Evolutionary conservation across 2,888 invertebrate species (phyloP), one percentile per base, ranked within the genome.

Genomic region (Melieria crassipennis): DNA sequence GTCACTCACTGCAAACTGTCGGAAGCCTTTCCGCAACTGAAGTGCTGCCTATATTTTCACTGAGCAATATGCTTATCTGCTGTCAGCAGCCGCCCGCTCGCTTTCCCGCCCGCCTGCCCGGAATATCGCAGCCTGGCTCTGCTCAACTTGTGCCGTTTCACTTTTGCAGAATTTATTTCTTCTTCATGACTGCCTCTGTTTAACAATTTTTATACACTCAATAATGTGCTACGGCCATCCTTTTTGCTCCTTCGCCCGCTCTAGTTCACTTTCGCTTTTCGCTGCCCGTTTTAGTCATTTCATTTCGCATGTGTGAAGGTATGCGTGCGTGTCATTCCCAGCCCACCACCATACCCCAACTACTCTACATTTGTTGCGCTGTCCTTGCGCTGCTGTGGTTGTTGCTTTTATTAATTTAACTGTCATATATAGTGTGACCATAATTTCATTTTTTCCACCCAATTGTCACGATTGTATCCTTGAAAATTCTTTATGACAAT

Each of bases 241-340:
- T 50, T 9, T 9, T 11, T 9, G 4, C 52, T 65, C 52, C 50
- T 50, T 50, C 42, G 30, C 16, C 43, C 30, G 30, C 52, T 45
- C 45, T 45, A 52, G 52, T 52, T 52, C 52, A 16, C 43, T n/a
- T 55, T 52, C 52, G 52, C 50, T 52, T 64, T 64, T 65, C 30
- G 45, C 50, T 43, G n/a, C 10, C n/a, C 11, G 43, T 56, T 46
- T 65, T 7, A 11, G 71, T 79, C 79, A 75, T 79, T 76, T 57
- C 78, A 75, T 75, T 76, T 76, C 78, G 78, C 79, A 78, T 76
- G 79, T 62, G 30, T 78, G 79, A 45, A 6, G 58, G 42, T 60
- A 30, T 16, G 6, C 11, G 30, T 66, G 46, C 42, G 57, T 50
- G 52, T 42, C 45, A 11, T 7, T 11, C 43, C 42, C 60, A 47